These are phyloP conservation scores for Masticophis lateralis DNA, from an alignment of 2,797 vertebrate genomes.

Conservation along the genomic window DNA sequence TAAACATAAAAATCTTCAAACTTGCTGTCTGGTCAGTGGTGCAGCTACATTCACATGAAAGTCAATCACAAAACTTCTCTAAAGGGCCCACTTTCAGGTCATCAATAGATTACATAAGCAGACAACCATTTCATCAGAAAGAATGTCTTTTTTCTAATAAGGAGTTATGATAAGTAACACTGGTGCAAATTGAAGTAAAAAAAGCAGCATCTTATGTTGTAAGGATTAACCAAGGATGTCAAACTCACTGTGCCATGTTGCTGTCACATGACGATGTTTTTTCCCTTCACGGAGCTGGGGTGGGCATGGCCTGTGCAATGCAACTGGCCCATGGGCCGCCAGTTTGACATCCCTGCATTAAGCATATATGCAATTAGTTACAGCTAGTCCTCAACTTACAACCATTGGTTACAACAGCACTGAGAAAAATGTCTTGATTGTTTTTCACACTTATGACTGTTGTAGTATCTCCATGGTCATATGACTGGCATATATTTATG, in stretches of 20 bases:
- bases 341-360: not conserved
- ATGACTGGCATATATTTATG: not conserved
- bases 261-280: too few species aligned
- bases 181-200: not conserved
- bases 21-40: not conserved
- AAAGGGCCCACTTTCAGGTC: slow-evolving; percentile 36
- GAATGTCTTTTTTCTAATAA: not conserved
- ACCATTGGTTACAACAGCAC: not conserved
- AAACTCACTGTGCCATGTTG: too few species aligned
- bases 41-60: not conserved
- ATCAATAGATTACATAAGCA: slow-evolving; percentile 40
- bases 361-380: not conserved
- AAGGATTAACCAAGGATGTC: not conserved
- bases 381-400: not conserved
- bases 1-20: not conserved
- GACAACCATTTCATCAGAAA: slow-evolving; percentile 20
- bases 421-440: not conserved
- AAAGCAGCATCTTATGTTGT: slow-evolving; percentile 11
- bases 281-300: too few species aligned
- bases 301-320: too few species aligned
- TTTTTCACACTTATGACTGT: not conserved
- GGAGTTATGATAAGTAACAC: not conserved
- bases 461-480: not conserved
- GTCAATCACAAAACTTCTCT: not conserved
- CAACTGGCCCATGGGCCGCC: too few species aligned